phyloP scores from a whole-genome alignment of 2,797 vertebrate genomes.

The Cacajao melanocephalus region DNA sequence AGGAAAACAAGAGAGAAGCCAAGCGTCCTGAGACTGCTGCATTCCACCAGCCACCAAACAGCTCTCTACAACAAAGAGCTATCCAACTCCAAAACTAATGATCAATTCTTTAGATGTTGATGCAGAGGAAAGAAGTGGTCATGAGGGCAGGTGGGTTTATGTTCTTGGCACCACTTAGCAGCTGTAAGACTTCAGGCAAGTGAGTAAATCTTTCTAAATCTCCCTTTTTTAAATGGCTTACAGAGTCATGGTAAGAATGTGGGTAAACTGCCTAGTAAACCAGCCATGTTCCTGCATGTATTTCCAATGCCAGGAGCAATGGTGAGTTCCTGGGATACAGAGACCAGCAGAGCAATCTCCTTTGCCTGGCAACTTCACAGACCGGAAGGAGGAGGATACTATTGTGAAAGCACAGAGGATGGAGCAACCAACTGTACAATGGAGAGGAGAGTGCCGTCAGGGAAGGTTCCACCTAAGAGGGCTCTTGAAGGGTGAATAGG shows the following conservation, averaged over 20 bases:
- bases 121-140: not conserved
- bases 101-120: not conserved
- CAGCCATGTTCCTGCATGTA: fast-evolving
- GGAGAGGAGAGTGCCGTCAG: not conserved
- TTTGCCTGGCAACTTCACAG: not conserved
- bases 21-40: not conserved
- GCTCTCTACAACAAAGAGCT: not conserved
- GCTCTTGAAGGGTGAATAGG: not conserved
- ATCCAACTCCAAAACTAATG: not conserved
- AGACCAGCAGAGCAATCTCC: not conserved
- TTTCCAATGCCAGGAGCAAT: not conserved
- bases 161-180: not conserved
- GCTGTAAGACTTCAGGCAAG: not conserved
- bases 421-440: not conserved
- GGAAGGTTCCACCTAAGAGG: not conserved
- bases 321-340: not conserved
- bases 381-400: not conserved
- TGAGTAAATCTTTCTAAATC: not conserved
- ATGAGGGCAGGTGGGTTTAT: not conserved
- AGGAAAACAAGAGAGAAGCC: not conserved
- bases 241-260: not conserved
- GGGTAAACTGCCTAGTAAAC: not conserved
- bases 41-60: not conserved
- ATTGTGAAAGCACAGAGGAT: not conserved
- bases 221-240: not conserved